phyloP scores from a whole-genome alignment of 2,797 vertebrate genomes.

The Enteromius unitaeniatus region DNA sequence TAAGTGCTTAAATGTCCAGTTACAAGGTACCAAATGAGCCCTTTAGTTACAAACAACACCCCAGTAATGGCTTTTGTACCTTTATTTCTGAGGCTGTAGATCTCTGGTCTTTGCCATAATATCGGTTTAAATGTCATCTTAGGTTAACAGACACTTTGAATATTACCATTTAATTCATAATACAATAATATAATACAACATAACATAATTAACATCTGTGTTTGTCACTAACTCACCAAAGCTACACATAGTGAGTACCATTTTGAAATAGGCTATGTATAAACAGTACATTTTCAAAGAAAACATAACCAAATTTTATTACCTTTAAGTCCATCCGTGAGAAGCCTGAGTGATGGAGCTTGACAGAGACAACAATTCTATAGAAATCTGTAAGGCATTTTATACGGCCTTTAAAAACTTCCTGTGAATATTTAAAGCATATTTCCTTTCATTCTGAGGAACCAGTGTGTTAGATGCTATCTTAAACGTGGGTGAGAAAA shows the following conservation, averaged over 20 bases:
- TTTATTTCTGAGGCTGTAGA: not conserved
- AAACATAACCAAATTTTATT: not conserved
- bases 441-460: not conserved
- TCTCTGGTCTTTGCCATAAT: not conserved
- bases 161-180: not conserved
- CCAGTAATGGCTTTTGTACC: no score
- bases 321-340: slow-evolving; percentile 10
- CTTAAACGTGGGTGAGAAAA: not conserved
- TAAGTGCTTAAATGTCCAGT: no score
- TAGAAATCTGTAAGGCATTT: not conserved
- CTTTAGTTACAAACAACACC: no score
- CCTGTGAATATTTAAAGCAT: not conserved
- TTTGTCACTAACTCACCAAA: not conserved
- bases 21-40: no score
- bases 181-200: not conserved
- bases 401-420: not conserved
- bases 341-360: not conserved
- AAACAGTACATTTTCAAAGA: not conserved
- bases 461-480: not conserved
- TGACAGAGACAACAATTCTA: not conserved
- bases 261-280: not conserved
- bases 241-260: not conserved
- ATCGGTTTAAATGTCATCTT: not conserved
- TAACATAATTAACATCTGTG: not conserved
- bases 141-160: not conserved